Evolutionary conservation across 2,888 invertebrate species (phyloP).

Genomic region (Melangyna quadrimaculata): DNA sequence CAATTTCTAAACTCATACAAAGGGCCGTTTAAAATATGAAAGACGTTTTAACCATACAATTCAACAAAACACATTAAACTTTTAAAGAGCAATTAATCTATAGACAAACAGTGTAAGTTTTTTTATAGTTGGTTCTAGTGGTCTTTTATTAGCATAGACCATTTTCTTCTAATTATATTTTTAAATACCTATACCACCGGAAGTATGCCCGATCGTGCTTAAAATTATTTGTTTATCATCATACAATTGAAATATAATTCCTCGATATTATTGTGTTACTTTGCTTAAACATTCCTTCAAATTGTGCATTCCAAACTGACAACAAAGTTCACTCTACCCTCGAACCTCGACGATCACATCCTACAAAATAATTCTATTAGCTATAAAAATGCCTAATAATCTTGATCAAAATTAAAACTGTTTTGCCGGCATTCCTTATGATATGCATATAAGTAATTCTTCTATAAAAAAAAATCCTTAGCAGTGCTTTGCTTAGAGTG

Average conservation of each 20-base stretch:
- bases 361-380: background rate
- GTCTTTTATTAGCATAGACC: no score
- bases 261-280: background rate
- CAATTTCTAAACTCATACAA: no score
- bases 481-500: background rate
- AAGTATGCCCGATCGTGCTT: background rate
- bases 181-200: no score
- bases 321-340: background rate
- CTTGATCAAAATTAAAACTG: background rate
- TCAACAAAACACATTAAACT: no score
- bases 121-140: no score
- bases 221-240: background rate
- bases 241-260: background rate
- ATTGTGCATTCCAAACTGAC: background rate
- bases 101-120: no score
- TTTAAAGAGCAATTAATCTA: no score
- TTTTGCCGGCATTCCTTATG: background rate
- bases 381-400: background rate
- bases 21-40: no score
- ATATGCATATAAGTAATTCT: background rate
- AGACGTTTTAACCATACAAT: no score
- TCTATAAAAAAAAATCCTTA: slow-evolving; percentile 14
- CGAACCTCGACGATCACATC: background rate
- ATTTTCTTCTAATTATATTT: no score
- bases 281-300: background rate